Conservation (phyloP, 2,113 vertebrate species). For the Tangachromis dhanisi region DNA sequence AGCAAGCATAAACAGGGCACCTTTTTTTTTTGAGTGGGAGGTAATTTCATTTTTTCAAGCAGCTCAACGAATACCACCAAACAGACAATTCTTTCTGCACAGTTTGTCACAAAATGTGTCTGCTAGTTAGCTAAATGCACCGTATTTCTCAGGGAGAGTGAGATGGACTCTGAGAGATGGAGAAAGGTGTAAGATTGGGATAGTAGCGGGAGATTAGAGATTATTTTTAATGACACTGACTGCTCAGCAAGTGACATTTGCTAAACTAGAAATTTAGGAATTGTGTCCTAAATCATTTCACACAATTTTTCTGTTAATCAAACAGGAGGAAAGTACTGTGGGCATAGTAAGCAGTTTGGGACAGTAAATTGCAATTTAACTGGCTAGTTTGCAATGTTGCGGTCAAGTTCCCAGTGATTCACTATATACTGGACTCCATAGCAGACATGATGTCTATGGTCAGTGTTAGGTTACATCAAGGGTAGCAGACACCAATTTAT, state of each 20-base stretch:
- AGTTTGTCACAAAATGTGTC: background rate
- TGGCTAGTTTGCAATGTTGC: background rate
- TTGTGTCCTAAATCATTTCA: background rate
- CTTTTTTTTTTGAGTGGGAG: background rate
- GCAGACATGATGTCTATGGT: background rate
- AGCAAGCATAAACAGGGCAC: background rate
- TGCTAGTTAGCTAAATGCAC: background rate
- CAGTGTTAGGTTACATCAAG: background rate
- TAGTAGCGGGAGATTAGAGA: background rate
- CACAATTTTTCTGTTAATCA: background rate
- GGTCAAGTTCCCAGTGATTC: background rate
- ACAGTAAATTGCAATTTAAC: background rate
- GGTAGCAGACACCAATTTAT: background rate
- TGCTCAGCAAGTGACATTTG: background rate
- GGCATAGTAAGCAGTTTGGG: background rate
- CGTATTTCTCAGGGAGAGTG: background rate
- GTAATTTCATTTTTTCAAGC: background rate
- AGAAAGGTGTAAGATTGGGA: background rate
- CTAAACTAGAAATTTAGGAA: background rate
- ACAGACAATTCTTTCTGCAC: background rate
- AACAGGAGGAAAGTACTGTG: background rate
- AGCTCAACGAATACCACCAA: background rate
- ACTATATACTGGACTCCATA: background rate
- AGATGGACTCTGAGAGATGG: background rate
- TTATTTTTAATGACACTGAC: background rate